Evolutionary conservation across 1,140 invertebrate species (phyloP).

Genomic region (Dufourea novaeangliae): DNA sequence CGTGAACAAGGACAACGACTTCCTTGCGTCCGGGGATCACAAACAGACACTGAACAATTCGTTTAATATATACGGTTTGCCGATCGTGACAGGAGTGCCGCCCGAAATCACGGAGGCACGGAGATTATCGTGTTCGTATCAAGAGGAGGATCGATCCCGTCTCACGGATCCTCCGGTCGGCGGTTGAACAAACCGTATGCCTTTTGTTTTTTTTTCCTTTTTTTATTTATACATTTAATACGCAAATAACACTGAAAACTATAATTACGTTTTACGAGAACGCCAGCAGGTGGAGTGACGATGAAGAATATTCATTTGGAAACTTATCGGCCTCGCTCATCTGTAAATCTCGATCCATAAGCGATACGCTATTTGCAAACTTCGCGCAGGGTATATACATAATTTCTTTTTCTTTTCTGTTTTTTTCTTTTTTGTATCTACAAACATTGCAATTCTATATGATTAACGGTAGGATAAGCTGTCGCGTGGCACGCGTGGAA

Average conservation of each 20-base stretch:
- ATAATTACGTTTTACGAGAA: neutral
- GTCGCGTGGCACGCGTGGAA: neutral
- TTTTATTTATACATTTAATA: neutral
- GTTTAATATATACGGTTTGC: slow-evolving; percentile 67
- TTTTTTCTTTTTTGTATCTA: slow-evolving; percentile 25
- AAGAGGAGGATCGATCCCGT: slow-evolving; percentile 16
- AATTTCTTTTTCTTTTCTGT: neutral
- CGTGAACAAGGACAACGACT: slow-evolving; percentile 63
- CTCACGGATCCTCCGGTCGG: slow-evolving; percentile 20
- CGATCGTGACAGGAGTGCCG: slow-evolving; percentile 57
- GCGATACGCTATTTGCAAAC: slow-evolving; percentile 23
- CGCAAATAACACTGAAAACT: slow-evolving; percentile 4
- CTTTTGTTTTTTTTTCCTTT: too few relatives aligned
- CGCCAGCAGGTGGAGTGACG: neutral
- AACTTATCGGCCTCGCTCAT: slow-evolving; percentile 9
- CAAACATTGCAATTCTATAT: slow-evolving; percentile 26
- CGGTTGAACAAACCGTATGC: slow-evolving; percentile 29
- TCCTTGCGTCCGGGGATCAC: slow-evolving; percentile 54
- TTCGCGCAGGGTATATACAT: slow-evolving; percentile 47
- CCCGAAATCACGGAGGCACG: slow-evolving; percentile 58
- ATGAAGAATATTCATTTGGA: neutral
- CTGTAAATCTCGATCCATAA: slow-evolving; percentile 27
- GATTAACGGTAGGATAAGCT: slow-evolving; percentile 23
- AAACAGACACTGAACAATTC: slow-evolving; percentile 61
- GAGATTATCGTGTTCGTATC: slow-evolving; percentile 47